Conservation (phyloP, 2,888 invertebrate species). For the Ormia ochracea region DNA sequence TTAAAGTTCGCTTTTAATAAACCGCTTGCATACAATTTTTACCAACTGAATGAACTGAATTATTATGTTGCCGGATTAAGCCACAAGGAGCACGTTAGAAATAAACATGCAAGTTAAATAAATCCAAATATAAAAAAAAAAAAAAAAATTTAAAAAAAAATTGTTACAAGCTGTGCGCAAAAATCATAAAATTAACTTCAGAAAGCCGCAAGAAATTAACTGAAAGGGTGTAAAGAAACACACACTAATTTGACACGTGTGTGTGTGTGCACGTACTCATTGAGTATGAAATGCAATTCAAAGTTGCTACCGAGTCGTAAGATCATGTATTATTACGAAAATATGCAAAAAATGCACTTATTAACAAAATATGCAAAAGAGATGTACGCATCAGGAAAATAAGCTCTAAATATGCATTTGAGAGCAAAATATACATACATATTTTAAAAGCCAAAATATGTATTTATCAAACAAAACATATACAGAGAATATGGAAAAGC, state of each 20-base stretch:
- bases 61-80: neutral
- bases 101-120: conserved; percentile 1
- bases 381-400: too few species aligned
- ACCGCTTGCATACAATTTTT: neutral
- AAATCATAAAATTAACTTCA: conserved; percentile 50
- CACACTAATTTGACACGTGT: neutral
- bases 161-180: conserved; percentile 51
- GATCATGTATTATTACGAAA: too few species aligned
- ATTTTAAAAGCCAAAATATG: too few species aligned
- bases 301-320: too few species aligned
- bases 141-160: too few species aligned
- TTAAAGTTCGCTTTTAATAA: neutral
- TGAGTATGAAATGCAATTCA: neutral
- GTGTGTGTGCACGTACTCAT: neutral
- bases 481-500: too few species aligned
- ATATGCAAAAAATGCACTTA: too few species aligned
- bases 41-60: conserved; percentile 17
- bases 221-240: neutral
- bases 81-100: neutral
- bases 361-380: too few species aligned
- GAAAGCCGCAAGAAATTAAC: conserved; percentile 45
- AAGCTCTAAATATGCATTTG: too few species aligned
- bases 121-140: too few species aligned
- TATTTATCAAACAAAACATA: too few species aligned
- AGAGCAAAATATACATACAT: too few species aligned